Conservation (phyloP, 1,140 invertebrate genomes). For the Phenacoccus solenopsis region DNA sequence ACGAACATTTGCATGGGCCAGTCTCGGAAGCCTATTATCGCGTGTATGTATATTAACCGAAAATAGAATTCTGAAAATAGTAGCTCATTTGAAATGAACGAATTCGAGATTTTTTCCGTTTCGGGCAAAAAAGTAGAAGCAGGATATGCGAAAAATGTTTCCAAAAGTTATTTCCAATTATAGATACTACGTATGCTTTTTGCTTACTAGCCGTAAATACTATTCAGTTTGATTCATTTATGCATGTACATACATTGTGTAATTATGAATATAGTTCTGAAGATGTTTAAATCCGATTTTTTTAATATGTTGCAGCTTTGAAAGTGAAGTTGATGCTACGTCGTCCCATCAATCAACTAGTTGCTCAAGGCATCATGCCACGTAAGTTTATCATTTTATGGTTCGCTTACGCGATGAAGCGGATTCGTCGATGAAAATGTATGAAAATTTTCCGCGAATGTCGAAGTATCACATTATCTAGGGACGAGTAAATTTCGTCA, state of each 20-base stretch:
- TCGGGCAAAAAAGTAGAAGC: neutral
- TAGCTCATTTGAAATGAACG: neutral
- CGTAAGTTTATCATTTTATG: no score
- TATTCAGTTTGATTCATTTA: no score
- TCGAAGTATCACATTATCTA: no score
- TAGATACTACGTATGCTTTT: no score
- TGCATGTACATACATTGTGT: no score
- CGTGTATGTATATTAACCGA: neutral
- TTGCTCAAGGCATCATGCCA: constrained; percentile 95
- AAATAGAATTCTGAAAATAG: constrained; percentile 3
- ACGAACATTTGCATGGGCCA: neutral
- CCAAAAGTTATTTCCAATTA: neutral
- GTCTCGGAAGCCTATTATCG: no score
- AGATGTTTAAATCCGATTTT: constrained; percentile 3
- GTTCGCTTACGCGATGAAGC: no score
- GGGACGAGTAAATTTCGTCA: no score
- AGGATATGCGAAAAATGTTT: neutral
- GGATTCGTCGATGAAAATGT: no score
- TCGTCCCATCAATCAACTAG: constrained; percentile 84
- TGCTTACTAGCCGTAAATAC: no score
- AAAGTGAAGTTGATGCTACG: constrained; percentile 94
- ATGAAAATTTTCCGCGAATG: no score
- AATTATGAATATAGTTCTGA: no score
- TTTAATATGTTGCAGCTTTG: constrained; percentile 62
- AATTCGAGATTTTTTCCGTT: neutral